phyloP scores from a whole-genome alignment of 2,113 vertebrate species.

The Hippocampus mohnikei region DNA sequence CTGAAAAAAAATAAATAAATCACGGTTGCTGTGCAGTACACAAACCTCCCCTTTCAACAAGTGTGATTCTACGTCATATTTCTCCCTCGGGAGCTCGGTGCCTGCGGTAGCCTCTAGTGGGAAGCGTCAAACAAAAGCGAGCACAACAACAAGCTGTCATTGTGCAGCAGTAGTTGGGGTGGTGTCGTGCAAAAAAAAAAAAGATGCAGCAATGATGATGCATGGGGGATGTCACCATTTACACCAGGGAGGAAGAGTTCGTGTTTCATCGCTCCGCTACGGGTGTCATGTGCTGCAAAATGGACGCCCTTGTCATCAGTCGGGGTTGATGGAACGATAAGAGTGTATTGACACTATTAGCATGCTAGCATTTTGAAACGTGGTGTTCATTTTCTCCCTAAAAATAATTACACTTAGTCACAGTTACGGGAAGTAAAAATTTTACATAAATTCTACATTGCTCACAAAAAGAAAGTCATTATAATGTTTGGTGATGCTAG shows the following conservation, averaged over 20 bases:
- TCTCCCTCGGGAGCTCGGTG: not conserved
- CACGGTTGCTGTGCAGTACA: not conserved
- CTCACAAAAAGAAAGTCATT: too few species aligned
- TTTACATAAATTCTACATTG: too few species aligned
- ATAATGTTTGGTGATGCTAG: too few species aligned
- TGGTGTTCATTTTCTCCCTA: too few species aligned
- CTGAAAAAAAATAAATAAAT: not conserved
- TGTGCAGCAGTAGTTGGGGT: not conserved
- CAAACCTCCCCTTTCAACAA: not conserved
- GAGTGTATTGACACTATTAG: not conserved
- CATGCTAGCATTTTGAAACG: not conserved
- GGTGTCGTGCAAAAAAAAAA: not conserved
- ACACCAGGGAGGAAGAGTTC: not conserved
- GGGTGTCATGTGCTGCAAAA: not conserved
- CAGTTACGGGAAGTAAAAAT: too few species aligned
- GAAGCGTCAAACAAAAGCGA: not conserved
- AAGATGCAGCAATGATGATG: not conserved
- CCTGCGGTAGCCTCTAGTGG: not conserved
- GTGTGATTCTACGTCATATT: not conserved
- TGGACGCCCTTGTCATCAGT: not conserved
- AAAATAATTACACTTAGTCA: too few species aligned
- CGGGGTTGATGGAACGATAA: not conserved
- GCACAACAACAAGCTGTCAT: not conserved
- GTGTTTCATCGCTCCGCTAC: not conserved
- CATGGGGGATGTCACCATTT: not conserved